Evolutionary conservation across 2,113 vertebrate species (phyloP).

Genomic region (Podocnemis expansa): DNA sequence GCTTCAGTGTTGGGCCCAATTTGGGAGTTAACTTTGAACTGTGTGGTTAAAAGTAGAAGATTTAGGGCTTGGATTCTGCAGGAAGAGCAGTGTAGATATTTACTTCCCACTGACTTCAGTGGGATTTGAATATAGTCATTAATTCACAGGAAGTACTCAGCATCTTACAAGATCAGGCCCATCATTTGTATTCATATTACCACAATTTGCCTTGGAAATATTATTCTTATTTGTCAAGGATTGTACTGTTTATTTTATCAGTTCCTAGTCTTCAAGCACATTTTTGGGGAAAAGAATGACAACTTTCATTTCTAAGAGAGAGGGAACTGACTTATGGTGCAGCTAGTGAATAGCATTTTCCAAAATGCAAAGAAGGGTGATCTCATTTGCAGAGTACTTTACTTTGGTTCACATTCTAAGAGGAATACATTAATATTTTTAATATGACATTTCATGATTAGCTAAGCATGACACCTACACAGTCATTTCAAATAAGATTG

Average conservation of each 20-base stretch:
- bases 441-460: constrained; percentile 72
- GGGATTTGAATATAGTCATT: not conserved
- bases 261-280: not conserved
- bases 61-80: not conserved
- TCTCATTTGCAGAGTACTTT: constrained; percentile 59
- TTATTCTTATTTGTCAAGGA: not conserved
- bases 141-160: not conserved
- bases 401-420: constrained; percentile 33
- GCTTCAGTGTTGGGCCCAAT: not conserved
- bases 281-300: constrained; percentile 13
- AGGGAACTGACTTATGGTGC: not conserved
- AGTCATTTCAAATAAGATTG: constrained; percentile 63
- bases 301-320: constrained; percentile 48
- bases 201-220: not conserved
- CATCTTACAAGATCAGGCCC: not conserved
- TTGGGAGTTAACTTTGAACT: not conserved
- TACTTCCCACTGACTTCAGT: not conserved
- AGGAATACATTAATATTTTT: constrained; percentile 59
- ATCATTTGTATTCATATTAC: not conserved
- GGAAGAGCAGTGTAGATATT: not conserved
- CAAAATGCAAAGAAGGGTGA: constrained; percentile 44
- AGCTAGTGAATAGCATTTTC: constrained; percentile 27
- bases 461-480: constrained; percentile 53
- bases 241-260: constrained; percentile 1
- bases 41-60: not conserved